Evolutionary conservation across 2,888 invertebrate genomes (phyloP).

Genomic region (Kuschelorhynchus macadamiae): DNA sequence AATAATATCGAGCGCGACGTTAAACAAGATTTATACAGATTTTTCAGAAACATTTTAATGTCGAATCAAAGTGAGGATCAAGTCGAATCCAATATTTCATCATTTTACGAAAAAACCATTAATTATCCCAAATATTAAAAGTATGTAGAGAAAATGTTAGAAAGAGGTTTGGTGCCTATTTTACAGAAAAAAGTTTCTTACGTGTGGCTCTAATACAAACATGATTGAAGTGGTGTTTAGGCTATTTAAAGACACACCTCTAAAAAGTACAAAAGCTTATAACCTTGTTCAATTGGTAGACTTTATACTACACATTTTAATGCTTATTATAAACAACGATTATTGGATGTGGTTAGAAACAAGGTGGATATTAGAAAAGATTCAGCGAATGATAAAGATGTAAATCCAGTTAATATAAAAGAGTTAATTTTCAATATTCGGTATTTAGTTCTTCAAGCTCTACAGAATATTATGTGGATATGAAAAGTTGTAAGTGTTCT

Average conservation of each 20-base stretch:
- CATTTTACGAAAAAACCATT: no score
- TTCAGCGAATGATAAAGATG: slow-evolving; percentile 27
- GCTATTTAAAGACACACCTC: slow-evolving; percentile 38
- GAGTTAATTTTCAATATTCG: slow-evolving; percentile 16
- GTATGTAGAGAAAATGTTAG: no score
- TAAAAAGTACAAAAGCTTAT: slow-evolving; percentile 44
- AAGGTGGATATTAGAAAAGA: slow-evolving; percentile 28
- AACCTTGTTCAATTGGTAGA: slow-evolving; percentile 30
- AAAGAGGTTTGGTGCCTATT: slow-evolving; percentile 28
- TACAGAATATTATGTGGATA: slow-evolving; percentile 31
- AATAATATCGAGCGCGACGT: no score
- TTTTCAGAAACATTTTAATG: no score
- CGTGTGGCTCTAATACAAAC: slow-evolving; percentile 40
- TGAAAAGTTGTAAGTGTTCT: slow-evolving; percentile 24
- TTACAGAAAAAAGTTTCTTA: slow-evolving; percentile 25
- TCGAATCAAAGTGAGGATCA: no score
- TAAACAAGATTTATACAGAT: no score
- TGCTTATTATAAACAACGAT: slow-evolving; percentile 30
- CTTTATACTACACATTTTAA: slow-evolving; percentile 32
- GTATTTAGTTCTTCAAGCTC: slow-evolving; percentile 7
- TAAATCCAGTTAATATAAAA: neutral
- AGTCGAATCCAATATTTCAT: no score
- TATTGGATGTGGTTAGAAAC: slow-evolving; percentile 31
- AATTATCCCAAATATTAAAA: no score
- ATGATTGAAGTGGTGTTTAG: slow-evolving; percentile 41